A percentile compares a stretch with the other conserved stretches of the same genome.
Conservation (phyloP, 2,888 invertebrate genomes). For the Pyralis farinalis region DNA sequence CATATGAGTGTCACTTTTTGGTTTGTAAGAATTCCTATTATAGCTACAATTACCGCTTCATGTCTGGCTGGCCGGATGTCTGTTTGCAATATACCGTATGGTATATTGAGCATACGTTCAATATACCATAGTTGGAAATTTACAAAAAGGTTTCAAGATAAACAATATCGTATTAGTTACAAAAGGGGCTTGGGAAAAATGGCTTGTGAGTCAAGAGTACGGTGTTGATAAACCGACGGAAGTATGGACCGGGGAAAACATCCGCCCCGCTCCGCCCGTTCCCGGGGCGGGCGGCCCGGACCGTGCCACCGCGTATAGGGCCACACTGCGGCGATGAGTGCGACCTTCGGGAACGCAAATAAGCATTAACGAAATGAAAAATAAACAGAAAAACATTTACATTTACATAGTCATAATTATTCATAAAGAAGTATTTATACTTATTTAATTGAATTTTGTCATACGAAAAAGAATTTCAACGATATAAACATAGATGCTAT, state of each 20-base stretch:
- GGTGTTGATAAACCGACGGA: conserved; percentile 38
- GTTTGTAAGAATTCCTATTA: too few species aligned
- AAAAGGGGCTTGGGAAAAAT: conserved; percentile 37
- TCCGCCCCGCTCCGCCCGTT: conserved; percentile 24
- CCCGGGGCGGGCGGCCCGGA: conserved; percentile 8
- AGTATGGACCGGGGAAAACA: conserved; percentile 41
- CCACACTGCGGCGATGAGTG: not conserved
- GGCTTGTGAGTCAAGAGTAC: conserved; percentile 37
- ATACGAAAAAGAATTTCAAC: too few species aligned
- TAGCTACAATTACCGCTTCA: too few species aligned
- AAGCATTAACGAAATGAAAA: conserved; percentile 40
- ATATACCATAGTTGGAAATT: conserved; percentile 17
- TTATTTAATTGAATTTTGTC: too few species aligned
- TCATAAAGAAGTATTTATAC: too few species aligned
- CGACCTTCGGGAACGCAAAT: conserved; percentile 33
- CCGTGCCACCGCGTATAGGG: conserved; percentile 9
- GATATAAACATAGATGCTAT: too few species aligned
- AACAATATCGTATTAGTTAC: conserved; percentile 45
- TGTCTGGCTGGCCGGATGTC: too few species aligned
- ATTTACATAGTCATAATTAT: too few species aligned
- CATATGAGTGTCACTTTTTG: too few species aligned
- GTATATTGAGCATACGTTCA: too few species aligned
- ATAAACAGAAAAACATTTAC: conserved; percentile 29
- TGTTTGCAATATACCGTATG: too few species aligned
- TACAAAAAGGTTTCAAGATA: conserved; percentile 34